phyloP scores from a whole-genome alignment of 1,140 invertebrate species.

The Achatina immaculata region DNA sequence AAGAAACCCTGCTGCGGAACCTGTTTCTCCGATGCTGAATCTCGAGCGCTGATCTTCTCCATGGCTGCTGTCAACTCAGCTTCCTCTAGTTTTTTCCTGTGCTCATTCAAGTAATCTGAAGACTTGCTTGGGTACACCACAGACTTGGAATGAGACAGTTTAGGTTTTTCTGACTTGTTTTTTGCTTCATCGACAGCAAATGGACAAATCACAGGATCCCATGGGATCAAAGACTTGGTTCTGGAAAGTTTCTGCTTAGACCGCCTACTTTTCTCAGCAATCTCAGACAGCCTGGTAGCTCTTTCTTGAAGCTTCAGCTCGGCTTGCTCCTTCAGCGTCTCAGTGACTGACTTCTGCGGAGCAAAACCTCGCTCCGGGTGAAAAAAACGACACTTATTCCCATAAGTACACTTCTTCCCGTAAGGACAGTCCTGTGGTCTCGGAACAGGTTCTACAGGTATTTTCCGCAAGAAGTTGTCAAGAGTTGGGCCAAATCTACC shows the following conservation, averaged over 20 bases:
- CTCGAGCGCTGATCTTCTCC: not conserved
- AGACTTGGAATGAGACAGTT: slow-evolving; percentile 26
- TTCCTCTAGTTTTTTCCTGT: slow-evolving; percentile 52
- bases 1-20: not conserved
- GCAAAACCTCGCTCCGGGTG: slow-evolving; percentile 89
- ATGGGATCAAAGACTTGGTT: slow-evolving; percentile 54
- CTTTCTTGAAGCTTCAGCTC: slow-evolving; percentile 81
- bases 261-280: slow-evolving; percentile 42
- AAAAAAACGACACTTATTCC: slow-evolving; percentile 97
- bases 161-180: slow-evolving; percentile 27
- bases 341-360: slow-evolving; percentile 89
- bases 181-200: slow-evolving; percentile 5
- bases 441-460: slow-evolving; percentile 51
- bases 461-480: slow-evolving; percentile 86
- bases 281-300: slow-evolving; percentile 63
- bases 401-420: slow-evolving; percentile 97
- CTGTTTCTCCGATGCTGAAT: not conserved
- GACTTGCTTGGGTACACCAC: slow-evolving; percentile 28
- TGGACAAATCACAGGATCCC: slow-evolving; percentile 26
- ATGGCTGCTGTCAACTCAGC: slow-evolving; percentile 23
- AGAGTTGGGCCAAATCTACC: slow-evolving; percentile 90
- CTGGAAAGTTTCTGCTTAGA: slow-evolving; percentile 54
- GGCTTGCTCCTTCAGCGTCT: slow-evolving; percentile 86
- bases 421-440: slow-evolving; percentile 88
- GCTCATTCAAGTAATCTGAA: slow-evolving; percentile 53